Evolutionary conservation across 1,140 invertebrate species (phyloP).

Genomic region (Zophobas atratus): DNA sequence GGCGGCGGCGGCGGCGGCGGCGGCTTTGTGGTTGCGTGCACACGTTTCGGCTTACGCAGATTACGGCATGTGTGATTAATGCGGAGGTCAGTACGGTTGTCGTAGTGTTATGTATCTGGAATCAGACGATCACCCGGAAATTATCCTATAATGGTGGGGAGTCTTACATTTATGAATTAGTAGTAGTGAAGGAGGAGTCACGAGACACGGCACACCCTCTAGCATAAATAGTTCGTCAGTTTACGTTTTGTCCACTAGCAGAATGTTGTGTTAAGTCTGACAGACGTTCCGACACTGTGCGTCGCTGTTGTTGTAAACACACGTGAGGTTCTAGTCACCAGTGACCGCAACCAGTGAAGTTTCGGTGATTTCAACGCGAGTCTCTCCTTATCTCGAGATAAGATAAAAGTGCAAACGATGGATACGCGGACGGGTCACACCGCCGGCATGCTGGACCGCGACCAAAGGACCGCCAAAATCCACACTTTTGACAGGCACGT

Average conservation of each 20-base stretch:
- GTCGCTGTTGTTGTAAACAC: constrained; percentile 41
- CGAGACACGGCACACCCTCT: constrained; percentile 50
- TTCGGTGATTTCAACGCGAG: constrained; percentile 32
- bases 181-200: constrained; percentile 32
- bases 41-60: constrained; percentile 4
- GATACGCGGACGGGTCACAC: constrained; percentile 51
- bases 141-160: constrained; percentile 37
- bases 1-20: background rate
- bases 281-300: constrained; percentile 51
- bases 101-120: constrained; percentile 3
- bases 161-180: constrained; percentile 39
- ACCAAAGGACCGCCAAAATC: constrained; percentile 61
- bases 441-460: constrained; percentile 62
- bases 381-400: background rate
- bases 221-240: constrained; percentile 52
- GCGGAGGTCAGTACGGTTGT: constrained; percentile 31
- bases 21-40: background rate
- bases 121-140: constrained; percentile 36
- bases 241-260: constrained; percentile 51
- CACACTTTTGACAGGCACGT: constrained; percentile 30
- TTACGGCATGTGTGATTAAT: constrained; percentile 27
- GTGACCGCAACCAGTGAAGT: constrained; percentile 44
- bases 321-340: constrained; percentile 41
- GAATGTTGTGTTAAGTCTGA: constrained; percentile 52
- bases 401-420: constrained; percentile 13